Evolutionary conservation across 2,113 vertebrate species (phyloP), one percentile per base, ranked within the genome.

Genomic region (Lagopus muta): DNA sequence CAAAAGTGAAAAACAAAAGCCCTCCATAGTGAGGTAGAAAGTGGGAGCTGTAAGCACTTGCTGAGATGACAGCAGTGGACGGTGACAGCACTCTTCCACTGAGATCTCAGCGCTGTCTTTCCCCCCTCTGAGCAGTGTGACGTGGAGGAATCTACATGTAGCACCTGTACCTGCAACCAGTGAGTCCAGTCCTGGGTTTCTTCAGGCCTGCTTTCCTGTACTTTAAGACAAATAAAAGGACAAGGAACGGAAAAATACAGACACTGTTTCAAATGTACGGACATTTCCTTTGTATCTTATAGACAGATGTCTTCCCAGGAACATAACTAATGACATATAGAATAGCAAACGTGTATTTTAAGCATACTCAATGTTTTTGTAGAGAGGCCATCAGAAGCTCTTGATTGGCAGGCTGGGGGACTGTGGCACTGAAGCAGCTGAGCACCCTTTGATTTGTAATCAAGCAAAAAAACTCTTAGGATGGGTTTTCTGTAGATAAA

Each of bases 181-280:
- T 10, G 24, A 30, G 19, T 42, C 42, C 10, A 21, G 1, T 11
- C 1, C 1, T 3, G 77, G 52, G 3, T 3, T 32, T 6, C 32
- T 42, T 55, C 8, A 3, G 27, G 17, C 42, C 73, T 62, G 12
- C 21, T 48, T 34, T 69, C 34, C 4, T 3, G 10, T 82, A 34
- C 36, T 61, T 69, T 11, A 48, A 48, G 22, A 11, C 38, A 32
- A 47, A 10, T 10, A 43, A 13, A 77, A 78, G 21, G 4, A 43
- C 9, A 18, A 81, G 20, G 19, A 20, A 38, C 32, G 86, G 76
- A 65, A 93, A 34, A 90, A 69, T 19, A 50, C 2, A 55, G 34
- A 72, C 88, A 7, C 10, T 58, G 38, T 25, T 91, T 80, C 27
- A 67, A 28, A 54, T 25, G 6, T 18, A 4, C 36, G 7, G 61